Percentiles rank a stretch among this genome's conserved stretches.
Evolutionary conservation across 2,113 vertebrate species (phyloP).

Genomic region (Tor tambroides): DNA sequence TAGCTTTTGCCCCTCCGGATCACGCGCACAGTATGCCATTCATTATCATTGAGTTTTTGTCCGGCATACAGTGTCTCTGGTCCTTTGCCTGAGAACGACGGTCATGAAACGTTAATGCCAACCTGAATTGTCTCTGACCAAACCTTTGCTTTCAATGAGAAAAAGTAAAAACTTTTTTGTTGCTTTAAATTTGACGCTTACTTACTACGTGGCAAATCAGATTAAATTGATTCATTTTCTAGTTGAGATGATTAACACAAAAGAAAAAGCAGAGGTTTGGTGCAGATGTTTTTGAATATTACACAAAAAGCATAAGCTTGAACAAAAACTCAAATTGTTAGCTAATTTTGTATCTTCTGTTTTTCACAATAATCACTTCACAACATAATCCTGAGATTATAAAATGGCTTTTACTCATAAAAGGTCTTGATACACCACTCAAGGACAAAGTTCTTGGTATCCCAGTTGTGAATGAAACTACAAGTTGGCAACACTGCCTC

Average conservation of each 20-base stretch:
- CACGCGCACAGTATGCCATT: conserved; percentile 99
- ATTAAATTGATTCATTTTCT: neutral
- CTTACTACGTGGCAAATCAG: neutral
- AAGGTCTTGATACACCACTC: conserved; percentile 60
- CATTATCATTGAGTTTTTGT: conserved; percentile 99
- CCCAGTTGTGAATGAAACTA: no score
- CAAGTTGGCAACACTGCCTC: neutral
- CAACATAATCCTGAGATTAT: neutral
- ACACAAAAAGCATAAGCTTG: neutral
- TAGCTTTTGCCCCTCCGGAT: conserved; percentile 95
- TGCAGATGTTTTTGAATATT: conserved; percentile 52
- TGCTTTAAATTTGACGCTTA: neutral
- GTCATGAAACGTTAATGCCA: conserved; percentile 82
- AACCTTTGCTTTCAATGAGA: conserved; percentile 73
- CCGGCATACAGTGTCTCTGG: conserved; percentile 97
- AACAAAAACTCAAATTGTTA: neutral
- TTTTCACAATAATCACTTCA: neutral
- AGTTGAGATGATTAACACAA: neutral
- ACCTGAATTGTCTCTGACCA: conserved; percentile 62
- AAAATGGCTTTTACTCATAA: conserved; percentile 67
- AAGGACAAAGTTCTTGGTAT: neutral
- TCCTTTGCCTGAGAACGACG: conserved; percentile 92
- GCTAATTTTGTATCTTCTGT: conserved; percentile 1
- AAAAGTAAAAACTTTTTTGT: neutral
- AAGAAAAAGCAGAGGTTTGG: conserved; percentile 77